A percentile compares a stretch with the other conserved stretches of the same genome.
phyloP scores from a whole-genome alignment of 2,113 vertebrate species.

The Rhinogobius similis region DNA sequence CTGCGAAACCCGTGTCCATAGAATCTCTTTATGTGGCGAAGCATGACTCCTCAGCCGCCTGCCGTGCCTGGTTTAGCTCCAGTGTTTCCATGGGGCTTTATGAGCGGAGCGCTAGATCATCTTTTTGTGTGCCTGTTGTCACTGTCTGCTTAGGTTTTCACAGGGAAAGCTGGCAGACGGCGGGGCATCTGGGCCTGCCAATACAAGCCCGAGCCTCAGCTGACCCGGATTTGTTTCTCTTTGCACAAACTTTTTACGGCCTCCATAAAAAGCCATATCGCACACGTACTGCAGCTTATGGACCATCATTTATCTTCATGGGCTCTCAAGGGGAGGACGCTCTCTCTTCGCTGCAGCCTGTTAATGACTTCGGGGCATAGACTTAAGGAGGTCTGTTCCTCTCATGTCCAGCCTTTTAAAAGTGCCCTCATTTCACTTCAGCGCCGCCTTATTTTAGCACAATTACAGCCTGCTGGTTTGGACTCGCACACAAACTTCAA shows the following conservation, averaged over 20 bases:
- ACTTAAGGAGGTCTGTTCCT: conserved; percentile 52
- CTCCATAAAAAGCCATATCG: conserved; percentile 52
- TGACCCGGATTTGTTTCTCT: conserved; percentile 64
- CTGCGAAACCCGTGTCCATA: conserved; percentile 12
- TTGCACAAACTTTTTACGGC: conserved; percentile 54
- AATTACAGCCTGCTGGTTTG: conserved; percentile 52
- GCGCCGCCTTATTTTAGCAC: conserved; percentile 57
- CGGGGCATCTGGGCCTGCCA: conserved; percentile 48
- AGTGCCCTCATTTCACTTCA: conserved; percentile 47
- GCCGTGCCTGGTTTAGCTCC: conserved; percentile 48
- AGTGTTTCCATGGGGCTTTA: conserved; percentile 58
- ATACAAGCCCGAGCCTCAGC: conserved; percentile 50
- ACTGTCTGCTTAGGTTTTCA: conserved; percentile 64
- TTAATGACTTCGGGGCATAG: conserved; percentile 57
- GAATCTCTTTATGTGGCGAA: conserved; percentile 45
- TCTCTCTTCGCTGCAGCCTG: conserved; percentile 27
- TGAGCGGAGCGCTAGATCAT: conserved; percentile 51
- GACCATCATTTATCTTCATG: conserved; percentile 47
- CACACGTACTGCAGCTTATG: conserved; percentile 42
- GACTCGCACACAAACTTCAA: conserved; percentile 28
- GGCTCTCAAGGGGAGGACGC: conserved; percentile 35
- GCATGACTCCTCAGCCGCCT: conserved; percentile 41
- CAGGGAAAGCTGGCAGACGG: conserved; percentile 55
- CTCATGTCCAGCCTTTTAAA: conserved; percentile 57
- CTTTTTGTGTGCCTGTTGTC: conserved; percentile 45